Evolutionary conservation across 2,888 invertebrate species (phyloP).

Genomic region (Pogonocherus hispidulus): DNA sequence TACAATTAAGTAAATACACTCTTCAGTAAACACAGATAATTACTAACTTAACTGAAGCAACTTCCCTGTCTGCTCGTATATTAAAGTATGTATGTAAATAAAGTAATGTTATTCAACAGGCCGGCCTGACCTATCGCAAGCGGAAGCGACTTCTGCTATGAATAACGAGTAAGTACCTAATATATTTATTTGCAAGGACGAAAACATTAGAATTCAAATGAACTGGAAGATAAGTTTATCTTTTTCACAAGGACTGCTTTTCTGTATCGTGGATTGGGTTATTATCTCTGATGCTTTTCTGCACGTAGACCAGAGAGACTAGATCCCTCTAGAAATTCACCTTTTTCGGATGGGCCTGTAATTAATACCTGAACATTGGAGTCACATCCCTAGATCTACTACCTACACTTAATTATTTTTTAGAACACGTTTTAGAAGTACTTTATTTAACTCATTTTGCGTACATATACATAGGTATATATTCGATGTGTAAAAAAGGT

Average conservation of each 20-base stretch:
- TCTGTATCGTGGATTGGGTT: not conserved
- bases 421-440: too few species aligned
- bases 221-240: not conserved
- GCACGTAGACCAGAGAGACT: too few species aligned
- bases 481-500: too few species aligned
- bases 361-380: too few species aligned
- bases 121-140: slow-evolving; percentile 17
- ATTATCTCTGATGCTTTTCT: not conserved
- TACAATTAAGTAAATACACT: not conserved
- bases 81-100: not conserved
- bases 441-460: too few species aligned
- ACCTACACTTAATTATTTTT: too few species aligned
- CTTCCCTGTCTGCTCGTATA: not conserved
- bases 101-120: not conserved
- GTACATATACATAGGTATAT: too few species aligned
- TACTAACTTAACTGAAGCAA: not conserved
- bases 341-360: too few species aligned
- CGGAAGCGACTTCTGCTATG: slow-evolving; percentile 9
- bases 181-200: slow-evolving; percentile 15
- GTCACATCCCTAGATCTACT: too few species aligned
- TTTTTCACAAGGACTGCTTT: not conserved
- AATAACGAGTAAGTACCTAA: slow-evolving; percentile 7
- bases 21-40: not conserved
- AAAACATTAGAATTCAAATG: slow-evolving; percentile 6
- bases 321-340: too few species aligned